Percentiles rank a stretch among this genome's conserved stretches.
Conservation (phyloP, 2,113 vertebrate genomes). For the Rhinoptilus africanus region DNA sequence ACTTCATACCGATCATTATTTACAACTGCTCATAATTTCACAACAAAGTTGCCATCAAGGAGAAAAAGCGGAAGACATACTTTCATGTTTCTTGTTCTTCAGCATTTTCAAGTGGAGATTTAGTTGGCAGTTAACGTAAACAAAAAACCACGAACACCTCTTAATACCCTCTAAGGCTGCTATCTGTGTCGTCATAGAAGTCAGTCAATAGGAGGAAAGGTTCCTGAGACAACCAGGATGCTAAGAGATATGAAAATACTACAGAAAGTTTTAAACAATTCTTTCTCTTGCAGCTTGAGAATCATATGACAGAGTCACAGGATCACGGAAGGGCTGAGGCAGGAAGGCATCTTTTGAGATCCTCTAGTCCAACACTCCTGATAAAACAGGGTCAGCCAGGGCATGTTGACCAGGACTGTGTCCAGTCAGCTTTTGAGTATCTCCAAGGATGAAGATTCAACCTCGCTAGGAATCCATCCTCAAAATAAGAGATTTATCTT, state of each 20-base stretch:
- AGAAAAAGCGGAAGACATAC: background rate
- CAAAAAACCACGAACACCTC: background rate
- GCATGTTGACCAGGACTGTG: background rate
- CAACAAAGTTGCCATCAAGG: background rate
- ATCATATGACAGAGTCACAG: background rate
- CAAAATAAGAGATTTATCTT: background rate
- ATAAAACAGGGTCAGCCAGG: background rate
- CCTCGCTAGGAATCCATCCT: background rate
- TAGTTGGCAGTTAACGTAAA: background rate
- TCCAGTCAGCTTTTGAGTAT: background rate
- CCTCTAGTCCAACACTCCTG: background rate
- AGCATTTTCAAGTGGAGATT: background rate
- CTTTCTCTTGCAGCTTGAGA: background rate
- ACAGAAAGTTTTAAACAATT: background rate
- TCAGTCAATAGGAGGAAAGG: background rate
- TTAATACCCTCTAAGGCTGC: background rate
- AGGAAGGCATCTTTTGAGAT: background rate
- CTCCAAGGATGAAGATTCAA: background rate
- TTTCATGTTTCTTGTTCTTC: background rate
- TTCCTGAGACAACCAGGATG: background rate
- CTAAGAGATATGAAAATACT: background rate
- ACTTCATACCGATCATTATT: background rate
- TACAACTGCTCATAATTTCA: background rate
- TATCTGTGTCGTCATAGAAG: background rate
- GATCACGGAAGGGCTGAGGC: background rate